Evolutionary conservation across 2,113 vertebrate species (phyloP).

Genomic region (Oreotragus oreotragus): DNA sequence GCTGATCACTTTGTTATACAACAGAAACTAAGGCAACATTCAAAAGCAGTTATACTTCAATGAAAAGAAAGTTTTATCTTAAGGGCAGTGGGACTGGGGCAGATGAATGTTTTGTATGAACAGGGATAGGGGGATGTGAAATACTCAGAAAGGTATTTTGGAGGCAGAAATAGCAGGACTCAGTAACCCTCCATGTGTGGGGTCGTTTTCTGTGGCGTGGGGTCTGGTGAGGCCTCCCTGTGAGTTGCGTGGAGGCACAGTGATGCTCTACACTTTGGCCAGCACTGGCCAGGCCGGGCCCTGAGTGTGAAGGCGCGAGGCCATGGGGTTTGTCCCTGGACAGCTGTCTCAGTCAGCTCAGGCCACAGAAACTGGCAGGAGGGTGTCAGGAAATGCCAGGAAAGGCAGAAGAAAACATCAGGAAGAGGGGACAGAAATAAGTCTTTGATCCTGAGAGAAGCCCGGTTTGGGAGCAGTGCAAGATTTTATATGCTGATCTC

Average conservation of each 20-base stretch:
- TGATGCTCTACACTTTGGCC: rapidly evolving
- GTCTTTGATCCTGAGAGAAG: background rate
- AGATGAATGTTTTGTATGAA: background rate
- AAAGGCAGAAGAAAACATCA: background rate
- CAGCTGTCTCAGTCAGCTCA: background rate
- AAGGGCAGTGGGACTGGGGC: rapidly evolving
- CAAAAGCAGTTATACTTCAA: background rate
- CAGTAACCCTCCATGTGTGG: too few species aligned
- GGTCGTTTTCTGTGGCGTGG: background rate
- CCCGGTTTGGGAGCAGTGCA: rapidly evolving
- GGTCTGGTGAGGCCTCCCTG: background rate
- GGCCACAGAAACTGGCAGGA: background rate
- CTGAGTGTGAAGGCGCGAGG: rapidly evolving
- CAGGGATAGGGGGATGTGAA: background rate
- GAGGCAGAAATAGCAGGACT: background rate
- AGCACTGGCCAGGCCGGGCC: rapidly evolving
- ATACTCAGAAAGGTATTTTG: background rate
- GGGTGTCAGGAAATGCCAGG: background rate
- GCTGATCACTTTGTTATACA: background rate
- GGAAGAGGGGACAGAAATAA: background rate
- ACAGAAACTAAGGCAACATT: background rate
- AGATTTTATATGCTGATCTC: background rate
- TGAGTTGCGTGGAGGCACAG: rapidly evolving
- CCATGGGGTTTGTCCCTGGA: too few species aligned
- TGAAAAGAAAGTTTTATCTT: background rate